Evolutionary conservation across 1,140 invertebrate species (phyloP).

Genomic region (Oedothorax gibbosus): DNA sequence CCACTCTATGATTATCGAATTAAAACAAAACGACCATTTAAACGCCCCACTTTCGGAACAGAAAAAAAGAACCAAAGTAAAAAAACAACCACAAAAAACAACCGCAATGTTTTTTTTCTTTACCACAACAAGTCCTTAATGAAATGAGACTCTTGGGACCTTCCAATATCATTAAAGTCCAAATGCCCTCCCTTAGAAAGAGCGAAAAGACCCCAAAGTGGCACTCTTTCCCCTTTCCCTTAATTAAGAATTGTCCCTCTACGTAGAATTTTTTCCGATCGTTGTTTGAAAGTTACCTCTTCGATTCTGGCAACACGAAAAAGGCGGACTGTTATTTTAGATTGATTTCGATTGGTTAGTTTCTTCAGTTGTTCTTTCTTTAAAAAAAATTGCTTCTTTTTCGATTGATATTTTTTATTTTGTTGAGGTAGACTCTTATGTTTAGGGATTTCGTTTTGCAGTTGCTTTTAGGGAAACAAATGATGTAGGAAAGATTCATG

Average conservation of each 20-base stretch:
- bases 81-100: slow-evolving; percentile 37
- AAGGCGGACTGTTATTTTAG: slow-evolving; percentile 20
- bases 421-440: too few species aligned
- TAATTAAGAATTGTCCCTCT: slow-evolving; percentile 52
- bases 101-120: neutral
- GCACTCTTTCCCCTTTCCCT: slow-evolving; percentile 32
- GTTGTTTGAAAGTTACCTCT: slow-evolving; percentile 52
- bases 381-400: neutral
- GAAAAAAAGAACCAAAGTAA: neutral
- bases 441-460: too few species aligned
- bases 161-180: slow-evolving; percentile 46
- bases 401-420: too few species aligned
- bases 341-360: slow-evolving; percentile 37
- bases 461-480: too few species aligned
- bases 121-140: slow-evolving; percentile 45
- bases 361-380: slow-evolving; percentile 6
- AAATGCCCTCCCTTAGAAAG: slow-evolving; percentile 1
- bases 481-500: too few species aligned
- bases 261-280: slow-evolving; percentile 15
- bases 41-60: neutral
- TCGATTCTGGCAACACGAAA: slow-evolving; percentile 52
- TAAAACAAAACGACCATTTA: slow-evolving; percentile 31
- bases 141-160: slow-evolving; percentile 29
- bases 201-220: slow-evolving; percentile 17
- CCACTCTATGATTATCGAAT: slow-evolving; percentile 29